Conservation (phyloP, 2,797 vertebrate species). For the Astyanax mexicanus region DNA sequence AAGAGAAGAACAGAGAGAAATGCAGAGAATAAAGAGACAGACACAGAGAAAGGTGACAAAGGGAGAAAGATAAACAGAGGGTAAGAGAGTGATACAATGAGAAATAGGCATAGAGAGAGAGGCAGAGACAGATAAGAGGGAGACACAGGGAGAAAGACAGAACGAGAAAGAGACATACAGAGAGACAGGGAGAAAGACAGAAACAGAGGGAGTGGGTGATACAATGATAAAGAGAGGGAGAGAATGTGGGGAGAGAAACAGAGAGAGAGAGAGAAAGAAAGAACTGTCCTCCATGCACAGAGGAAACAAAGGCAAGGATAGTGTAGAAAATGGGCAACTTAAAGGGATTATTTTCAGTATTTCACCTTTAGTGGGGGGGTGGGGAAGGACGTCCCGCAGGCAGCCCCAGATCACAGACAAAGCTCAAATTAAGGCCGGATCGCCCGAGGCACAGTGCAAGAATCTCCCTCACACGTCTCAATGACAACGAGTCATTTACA, state of each 20-base stretch:
- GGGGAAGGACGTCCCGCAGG: slow-evolving; percentile 30
- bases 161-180: background rate
- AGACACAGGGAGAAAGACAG: background rate
- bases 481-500: slow-evolving; percentile 58
- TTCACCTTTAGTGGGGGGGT: slow-evolving; percentile 49
- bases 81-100: no score
- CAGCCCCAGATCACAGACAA: slow-evolving; percentile 57
- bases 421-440: slow-evolving; percentile 58
- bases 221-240: no score
- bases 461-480: slow-evolving; percentile 47
- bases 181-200: background rate
- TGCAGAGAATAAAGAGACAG: background rate
- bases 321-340: slow-evolving; percentile 48
- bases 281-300: slow-evolving; percentile 27
- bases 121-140: background rate
- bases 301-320: slow-evolving; percentile 49
- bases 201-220: slow-evolving; percentile 15
- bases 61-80: no score
- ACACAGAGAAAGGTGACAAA: background rate
- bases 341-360: slow-evolving; percentile 59
- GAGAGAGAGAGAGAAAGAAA: slow-evolving; percentile 9
- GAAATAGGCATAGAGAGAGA: no score
- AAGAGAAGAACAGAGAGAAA: no score
- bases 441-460: slow-evolving; percentile 43
- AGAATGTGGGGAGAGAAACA: background rate